Conservation (phyloP, 2,797 vertebrate genomes). For the Melanotaenia pygmaea region DNA sequence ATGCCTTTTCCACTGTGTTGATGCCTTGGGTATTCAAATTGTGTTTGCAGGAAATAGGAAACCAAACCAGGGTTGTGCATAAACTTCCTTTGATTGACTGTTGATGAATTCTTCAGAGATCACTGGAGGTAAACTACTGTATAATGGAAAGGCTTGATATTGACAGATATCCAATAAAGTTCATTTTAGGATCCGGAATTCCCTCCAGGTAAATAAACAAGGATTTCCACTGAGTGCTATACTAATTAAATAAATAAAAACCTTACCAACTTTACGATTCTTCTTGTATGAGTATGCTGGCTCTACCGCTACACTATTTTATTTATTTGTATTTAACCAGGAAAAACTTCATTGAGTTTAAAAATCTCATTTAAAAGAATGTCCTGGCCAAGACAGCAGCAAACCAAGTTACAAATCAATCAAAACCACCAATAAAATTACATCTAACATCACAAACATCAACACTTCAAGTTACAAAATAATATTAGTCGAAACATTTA, state of each 20-base stretch:
- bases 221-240: slow-evolving; percentile 62
- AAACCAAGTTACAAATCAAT: too few species aligned
- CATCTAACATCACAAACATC: too few species aligned
- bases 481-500: too few species aligned
- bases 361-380: too few species aligned
- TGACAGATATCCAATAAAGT: slow-evolving; percentile 74
- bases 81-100: slow-evolving; percentile 81
- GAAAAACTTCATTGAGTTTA: too few species aligned
- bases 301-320: slow-evolving; percentile 3
- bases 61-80: slow-evolving; percentile 70
- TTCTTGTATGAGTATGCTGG: slow-evolving; percentile 24
- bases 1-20: slow-evolving; percentile 57
- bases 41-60: slow-evolving; percentile 74
- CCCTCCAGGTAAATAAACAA: slow-evolving; percentile 72
- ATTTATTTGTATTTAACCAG: too few species aligned
- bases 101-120: slow-evolving; percentile 75
- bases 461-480: too few species aligned
- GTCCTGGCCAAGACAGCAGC: too few species aligned
- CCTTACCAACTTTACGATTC: slow-evolving; percentile 59
- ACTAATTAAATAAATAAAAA: slow-evolving; percentile 76
- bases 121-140: slow-evolving; percentile 76
- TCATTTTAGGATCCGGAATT: slow-evolving; percentile 66
- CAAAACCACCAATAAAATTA: too few species aligned
- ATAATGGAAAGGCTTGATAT: slow-evolving; percentile 78
- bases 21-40: slow-evolving; percentile 69